Evolutionary conservation across 2,888 invertebrate species (phyloP), one percentile per base, ranked within the genome.

Genomic region (Calameuta idolon): DNA sequence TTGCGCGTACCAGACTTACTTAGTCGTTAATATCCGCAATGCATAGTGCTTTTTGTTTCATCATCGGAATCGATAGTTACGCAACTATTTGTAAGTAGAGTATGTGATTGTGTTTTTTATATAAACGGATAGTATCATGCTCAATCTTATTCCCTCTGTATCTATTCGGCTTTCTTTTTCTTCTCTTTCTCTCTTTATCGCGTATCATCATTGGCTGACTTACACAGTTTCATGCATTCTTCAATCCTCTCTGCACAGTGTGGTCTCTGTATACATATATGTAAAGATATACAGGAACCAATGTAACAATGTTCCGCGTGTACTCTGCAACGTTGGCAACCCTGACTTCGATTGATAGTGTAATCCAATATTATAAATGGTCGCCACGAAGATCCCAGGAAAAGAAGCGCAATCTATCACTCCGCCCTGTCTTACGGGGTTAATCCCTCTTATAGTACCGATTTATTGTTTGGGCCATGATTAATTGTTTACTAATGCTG

Each of bases 291-390:
- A 55, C 55, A 15, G 23, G 1, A 9, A 55, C 23, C 2, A 55
- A 23, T 23, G 55, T 55, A 55, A 55, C 15, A 55, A 55, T 55
- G 55, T 55, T 23, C 55, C 23, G 15, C 23, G 9, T 23, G 55
- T 55, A 55, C 23, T 23, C 23, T 9, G 55, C 55, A 23, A 55
- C 55, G 55, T 23, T 55, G 55, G 55, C 23, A 75, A 80, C 79
- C 80, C 83, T 86, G 87, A 87, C 86, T 86, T 83, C 86, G 86
- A 88, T 86, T 83, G 87, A 87, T 87, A 84, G 85, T 84, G 83
- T 87, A 87, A 88, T 86, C 85, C 86, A 83, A 87, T 86, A 88
- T 87, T 87, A 88, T 85, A 86, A 88, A 88, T 86, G 87, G 83
- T 79, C 79, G 78, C 78, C 74, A 79, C 40, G 76, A 74, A 78